These are phyloP conservation scores for Botia almorhae DNA, from an alignment of 2,797 vertebrate species.

Conservation along the genomic window DNA sequence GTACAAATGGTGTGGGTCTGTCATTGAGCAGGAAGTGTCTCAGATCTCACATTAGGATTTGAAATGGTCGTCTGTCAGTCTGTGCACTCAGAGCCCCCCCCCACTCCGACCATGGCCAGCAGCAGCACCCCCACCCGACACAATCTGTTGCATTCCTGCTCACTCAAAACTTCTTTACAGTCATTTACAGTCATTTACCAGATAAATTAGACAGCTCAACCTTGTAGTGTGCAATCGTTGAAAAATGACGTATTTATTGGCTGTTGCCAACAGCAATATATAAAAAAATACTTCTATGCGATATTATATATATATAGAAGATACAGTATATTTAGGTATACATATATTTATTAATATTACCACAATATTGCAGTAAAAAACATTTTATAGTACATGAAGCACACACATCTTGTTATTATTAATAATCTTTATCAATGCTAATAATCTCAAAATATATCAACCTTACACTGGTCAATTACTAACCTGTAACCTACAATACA, in stretches of 20 bases:
- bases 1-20: constrained; percentile 52
- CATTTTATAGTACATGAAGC: not conserved
- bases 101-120: constrained; percentile 17
- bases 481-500: not conserved
- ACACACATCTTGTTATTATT: not conserved
- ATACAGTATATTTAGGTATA: too few species aligned
- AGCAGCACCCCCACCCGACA: not conserved
- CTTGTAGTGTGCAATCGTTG: not conserved
- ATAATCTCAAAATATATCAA: constrained; percentile 4
- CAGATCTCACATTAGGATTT: constrained; percentile 50
- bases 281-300: not conserved
- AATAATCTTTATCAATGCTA: not conserved
- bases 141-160: constrained; percentile 51
- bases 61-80: constrained; percentile 63
- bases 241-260: not conserved
- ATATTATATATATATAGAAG: too few species aligned
- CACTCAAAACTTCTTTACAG: not conserved
- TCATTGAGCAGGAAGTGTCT: constrained; percentile 56
- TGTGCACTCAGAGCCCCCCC: constrained; percentile 33
- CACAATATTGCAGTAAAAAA: too few species aligned
- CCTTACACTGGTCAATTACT: not conserved
- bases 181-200: too few species aligned
- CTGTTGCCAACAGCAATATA: not conserved
- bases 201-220: not conserved
- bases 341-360: too few species aligned